Percentiles rank a stretch among this genome's conserved stretches.
Evolutionary conservation across 2,888 invertebrate species (phyloP).

Genomic region (Aspidiotus rigidus): DNA sequence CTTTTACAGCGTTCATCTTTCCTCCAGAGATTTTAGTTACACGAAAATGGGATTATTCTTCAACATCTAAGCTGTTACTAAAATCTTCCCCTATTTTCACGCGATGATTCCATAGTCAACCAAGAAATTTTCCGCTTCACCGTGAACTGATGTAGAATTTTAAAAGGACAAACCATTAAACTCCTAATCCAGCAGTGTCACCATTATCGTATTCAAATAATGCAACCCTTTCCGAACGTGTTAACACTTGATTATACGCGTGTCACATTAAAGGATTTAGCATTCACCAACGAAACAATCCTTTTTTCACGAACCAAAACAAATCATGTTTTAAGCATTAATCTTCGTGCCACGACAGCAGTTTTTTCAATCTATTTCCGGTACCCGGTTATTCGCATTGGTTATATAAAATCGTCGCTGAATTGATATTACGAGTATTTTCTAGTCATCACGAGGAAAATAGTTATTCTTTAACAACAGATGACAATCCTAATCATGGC

Average conservation of each 20-base stretch:
- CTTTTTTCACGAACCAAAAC: slow-evolving; percentile 22
- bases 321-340: slow-evolving; percentile 24
- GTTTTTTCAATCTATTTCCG: slow-evolving; percentile 15
- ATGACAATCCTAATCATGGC: too few species aligned
- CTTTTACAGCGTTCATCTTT: too few species aligned
- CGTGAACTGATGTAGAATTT: neutral
- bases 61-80: too few species aligned
- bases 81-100: too few species aligned
- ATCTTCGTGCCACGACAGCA: slow-evolving; percentile 8
- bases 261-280: slow-evolving; percentile 26
- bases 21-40: too few species aligned
- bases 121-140: slow-evolving; percentile 11
- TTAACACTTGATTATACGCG: slow-evolving; percentile 14
- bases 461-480: too few species aligned
- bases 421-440: too few species aligned
- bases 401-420: neutral
- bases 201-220: neutral
- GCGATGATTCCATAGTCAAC: too few species aligned
- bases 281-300: slow-evolving; percentile 6
- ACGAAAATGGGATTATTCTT: too few species aligned
- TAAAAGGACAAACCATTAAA: slow-evolving; percentile 10
- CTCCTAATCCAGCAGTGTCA: neutral
- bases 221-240: slow-evolving; percentile 9
- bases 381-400: neutral
- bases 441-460: too few species aligned